Evolutionary conservation across 64 coral and sea anemone species (phyloP).

Genomic region (Stichodactyla helianthus): DNA sequence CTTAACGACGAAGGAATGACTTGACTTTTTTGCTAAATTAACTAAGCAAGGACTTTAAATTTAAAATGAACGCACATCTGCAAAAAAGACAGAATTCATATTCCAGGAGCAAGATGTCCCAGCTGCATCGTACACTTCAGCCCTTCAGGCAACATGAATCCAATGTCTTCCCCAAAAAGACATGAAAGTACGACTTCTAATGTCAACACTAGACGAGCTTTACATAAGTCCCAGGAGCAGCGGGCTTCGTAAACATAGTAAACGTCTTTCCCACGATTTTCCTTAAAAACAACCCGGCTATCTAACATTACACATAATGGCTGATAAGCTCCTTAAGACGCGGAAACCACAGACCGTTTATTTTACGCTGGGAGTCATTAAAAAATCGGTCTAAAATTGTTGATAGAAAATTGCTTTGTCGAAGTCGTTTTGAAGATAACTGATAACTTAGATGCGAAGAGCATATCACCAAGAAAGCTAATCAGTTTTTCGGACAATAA

Average conservation of each 20-base stretch:
- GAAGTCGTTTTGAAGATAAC: too few species aligned
- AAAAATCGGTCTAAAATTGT: background rate
- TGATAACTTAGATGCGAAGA: too few species aligned
- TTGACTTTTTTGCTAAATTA: background rate
- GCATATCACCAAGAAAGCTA: too few species aligned
- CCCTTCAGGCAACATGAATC: background rate
- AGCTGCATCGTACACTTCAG: background rate
- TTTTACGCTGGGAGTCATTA: background rate
- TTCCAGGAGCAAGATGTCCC: background rate
- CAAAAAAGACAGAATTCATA: background rate
- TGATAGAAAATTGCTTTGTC: background rate
- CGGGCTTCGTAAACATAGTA: background rate
- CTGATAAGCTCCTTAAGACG: background rate
- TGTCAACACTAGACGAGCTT: background rate
- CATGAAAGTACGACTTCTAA: background rate
- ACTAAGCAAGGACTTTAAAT: background rate
- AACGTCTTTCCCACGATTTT: background rate
- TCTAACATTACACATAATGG: constrained; percentile 11
- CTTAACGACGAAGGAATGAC: background rate
- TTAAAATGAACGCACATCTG: background rate
- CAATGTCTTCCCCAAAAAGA: background rate
- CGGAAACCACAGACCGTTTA: constrained; percentile 2
- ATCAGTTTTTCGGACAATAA: too few species aligned
- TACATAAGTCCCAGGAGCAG: background rate
- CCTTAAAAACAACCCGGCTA: background rate